phyloP scores from a whole-genome alignment of 2,888 invertebrate genomes.

The Agrotis ipsilon region DNA sequence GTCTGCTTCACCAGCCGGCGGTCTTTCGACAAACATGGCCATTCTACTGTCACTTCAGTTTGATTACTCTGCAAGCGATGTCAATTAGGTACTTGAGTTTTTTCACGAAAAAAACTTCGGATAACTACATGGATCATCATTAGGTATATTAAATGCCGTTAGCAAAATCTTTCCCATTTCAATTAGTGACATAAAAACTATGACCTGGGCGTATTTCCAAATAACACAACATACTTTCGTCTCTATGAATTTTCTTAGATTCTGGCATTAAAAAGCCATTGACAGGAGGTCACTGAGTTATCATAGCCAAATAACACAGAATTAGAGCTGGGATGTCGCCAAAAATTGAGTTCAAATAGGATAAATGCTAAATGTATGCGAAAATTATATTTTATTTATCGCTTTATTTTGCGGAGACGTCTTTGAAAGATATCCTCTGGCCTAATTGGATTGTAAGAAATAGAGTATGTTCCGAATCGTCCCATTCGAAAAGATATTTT shows the following conservation, averaged over 20 bases:
- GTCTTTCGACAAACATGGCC: too few species aligned
- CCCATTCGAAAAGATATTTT: too few species aligned
- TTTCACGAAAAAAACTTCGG: too few species aligned
- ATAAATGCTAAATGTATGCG: too few species aligned
- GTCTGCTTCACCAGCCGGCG: too few species aligned
- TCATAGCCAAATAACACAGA: slow-evolving; percentile 30
- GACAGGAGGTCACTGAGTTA: slow-evolving; percentile 27
- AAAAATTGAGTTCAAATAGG: slow-evolving; percentile 26
- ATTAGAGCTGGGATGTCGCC: slow-evolving; percentile 43
- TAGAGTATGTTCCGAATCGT: too few species aligned
- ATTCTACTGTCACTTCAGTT: too few species aligned
- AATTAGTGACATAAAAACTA: not conserved
- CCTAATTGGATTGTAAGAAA: not conserved
- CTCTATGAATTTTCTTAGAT: not conserved
- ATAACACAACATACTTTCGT: not conserved
- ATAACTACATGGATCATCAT: not conserved
- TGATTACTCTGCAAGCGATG: too few species aligned
- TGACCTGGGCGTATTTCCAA: not conserved
- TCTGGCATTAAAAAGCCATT: slow-evolving; percentile 38
- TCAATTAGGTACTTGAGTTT: too few species aligned
- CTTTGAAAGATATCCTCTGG: not conserved
- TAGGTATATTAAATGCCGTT: not conserved
- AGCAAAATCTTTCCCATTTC: not conserved
- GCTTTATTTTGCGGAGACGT: not conserved
- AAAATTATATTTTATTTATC: slow-evolving; percentile 1